These are phyloP conservation scores for Luscinia megarhynchos DNA, from an alignment of 2,797 vertebrate genomes.

Conservation along the genomic window DNA sequence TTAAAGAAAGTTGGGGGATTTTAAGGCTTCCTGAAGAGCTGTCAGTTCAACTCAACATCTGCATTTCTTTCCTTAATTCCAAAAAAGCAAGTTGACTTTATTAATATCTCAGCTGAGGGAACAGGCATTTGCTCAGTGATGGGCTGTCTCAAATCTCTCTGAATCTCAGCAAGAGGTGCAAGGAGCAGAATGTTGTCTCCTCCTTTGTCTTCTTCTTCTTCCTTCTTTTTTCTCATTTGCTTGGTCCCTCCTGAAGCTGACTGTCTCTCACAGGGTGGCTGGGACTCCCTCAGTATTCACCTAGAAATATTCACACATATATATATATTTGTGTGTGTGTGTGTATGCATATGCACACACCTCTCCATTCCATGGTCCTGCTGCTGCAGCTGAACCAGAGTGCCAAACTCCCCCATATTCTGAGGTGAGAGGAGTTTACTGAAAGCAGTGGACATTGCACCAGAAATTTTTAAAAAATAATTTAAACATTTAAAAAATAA, in stretches of 20 bases:
- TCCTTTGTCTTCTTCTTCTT: not conserved
- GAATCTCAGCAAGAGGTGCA: not conserved
- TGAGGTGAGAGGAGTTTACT: not conserved
- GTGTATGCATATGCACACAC: too few relatives aligned
- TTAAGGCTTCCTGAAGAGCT: conserved; percentile 65
- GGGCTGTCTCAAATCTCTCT: not conserved
- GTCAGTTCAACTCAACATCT: conserved; percentile 58
- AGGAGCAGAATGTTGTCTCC: not conserved
- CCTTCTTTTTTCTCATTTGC: not conserved
- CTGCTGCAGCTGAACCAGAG: not conserved
- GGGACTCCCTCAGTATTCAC: not conserved
- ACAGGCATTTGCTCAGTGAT: accelerated
- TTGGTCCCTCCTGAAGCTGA: not conserved
- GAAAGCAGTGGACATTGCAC: not conserved
- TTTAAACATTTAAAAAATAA: not conserved
- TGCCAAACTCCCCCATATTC: not conserved
- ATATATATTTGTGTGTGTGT: not conserved
- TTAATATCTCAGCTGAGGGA: not conserved
- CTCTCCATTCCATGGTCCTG: not conserved
- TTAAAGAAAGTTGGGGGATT: conserved; percentile 4
- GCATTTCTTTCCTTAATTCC: conserved; percentile 23
- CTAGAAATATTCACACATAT: not conserved
- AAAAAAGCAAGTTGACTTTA: conserved; percentile 22
- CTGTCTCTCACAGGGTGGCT: not conserved
- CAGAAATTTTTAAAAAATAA: not conserved